Percentiles rank a stretch among this genome's conserved stretches.
phyloP scores from a whole-genome alignment of 2,888 invertebrate genomes.

The Proisotoma minuta region DNA sequence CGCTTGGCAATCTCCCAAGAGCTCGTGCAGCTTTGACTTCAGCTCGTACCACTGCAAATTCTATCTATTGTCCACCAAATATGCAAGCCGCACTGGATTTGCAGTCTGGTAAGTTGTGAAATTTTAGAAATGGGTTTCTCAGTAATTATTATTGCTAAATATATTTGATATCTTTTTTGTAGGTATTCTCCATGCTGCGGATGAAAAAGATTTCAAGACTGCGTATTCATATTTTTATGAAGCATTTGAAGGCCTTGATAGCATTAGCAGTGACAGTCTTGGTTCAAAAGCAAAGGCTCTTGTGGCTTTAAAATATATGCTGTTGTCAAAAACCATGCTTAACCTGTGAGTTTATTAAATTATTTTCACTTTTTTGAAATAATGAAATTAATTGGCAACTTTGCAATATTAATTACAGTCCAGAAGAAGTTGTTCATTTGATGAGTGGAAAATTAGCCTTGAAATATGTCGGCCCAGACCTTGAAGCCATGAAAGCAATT shows the following conservation, averaged over 20 bases:
- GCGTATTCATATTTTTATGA: conserved; percentile 99
- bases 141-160: neutral
- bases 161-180: conserved; percentile 17
- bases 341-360: conserved; percentile 58
- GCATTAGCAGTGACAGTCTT: conserved; percentile 84
- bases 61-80: conserved; percentile 98
- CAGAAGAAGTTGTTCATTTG: conserved; percentile 92
- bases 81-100: conserved; percentile 96
- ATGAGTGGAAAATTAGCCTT: conserved; percentile 94
- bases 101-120: conserved; percentile 68
- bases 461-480: conserved; percentile 89
- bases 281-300: conserved; percentile 88
- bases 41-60: conserved; percentile 98
- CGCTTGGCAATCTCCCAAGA: conserved; percentile 91
- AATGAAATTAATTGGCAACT: neutral
- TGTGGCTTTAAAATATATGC: conserved; percentile 97
- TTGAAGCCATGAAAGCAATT: conserved; percentile 97
- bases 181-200: conserved; percentile 95
- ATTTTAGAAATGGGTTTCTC: conserved; percentile 10
- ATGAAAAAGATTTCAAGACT: conserved; percentile 98
- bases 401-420: conserved; percentile 55
- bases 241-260: conserved; percentile 98
- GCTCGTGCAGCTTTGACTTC: conserved; percentile 95
- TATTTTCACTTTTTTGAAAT: neutral
- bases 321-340: conserved; percentile 96